Percentiles rank a stretch among this genome's conserved stretches.
Evolutionary conservation across 2,797 vertebrate species (phyloP).

Genomic region (Intellagama lesueurii): DNA sequence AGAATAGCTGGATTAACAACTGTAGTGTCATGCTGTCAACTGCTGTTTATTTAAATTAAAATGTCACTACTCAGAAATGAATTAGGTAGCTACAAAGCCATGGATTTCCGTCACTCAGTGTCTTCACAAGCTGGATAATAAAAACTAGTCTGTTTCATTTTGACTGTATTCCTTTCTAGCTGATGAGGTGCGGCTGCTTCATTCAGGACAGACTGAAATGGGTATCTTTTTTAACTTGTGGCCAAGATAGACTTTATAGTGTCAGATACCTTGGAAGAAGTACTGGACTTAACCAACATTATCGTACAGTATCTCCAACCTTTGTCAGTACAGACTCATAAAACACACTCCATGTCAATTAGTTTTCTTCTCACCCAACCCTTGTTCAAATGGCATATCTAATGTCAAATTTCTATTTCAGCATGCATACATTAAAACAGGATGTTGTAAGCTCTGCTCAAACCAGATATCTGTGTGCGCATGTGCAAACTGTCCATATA

Average conservation of each 20-base stretch:
- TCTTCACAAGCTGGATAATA: conserved; percentile 69
- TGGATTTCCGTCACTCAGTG: conserved; percentile 69
- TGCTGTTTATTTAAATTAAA: conserved; percentile 83
- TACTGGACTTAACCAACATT: neutral
- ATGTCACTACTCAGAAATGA: conserved; percentile 83
- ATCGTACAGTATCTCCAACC: neutral
- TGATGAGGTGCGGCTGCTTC: conserved; percentile 38
- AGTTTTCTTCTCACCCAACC: no score
- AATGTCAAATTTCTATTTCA: neutral
- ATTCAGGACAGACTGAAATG: conserved; percentile 18
- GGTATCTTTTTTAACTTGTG: neutral
- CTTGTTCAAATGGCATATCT: neutral
- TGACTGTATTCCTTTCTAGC: conserved; percentile 38
- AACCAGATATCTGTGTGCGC: neutral
- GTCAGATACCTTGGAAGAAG: neutral
- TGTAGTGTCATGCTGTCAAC: conserved; percentile 79
- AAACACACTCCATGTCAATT: neutral
- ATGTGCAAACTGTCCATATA: no score
- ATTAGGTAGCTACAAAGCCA: conserved; percentile 78
- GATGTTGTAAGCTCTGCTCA: neutral
- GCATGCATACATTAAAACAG: neutral
- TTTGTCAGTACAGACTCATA: neutral
- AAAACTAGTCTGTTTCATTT: conserved; percentile 69
- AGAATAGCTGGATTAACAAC: conserved; percentile 81
- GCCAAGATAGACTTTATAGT: neutral